These are phyloP conservation scores for Vanessa cardui DNA, from an alignment of 2,888 invertebrate species.

Conservation along the genomic window DNA sequence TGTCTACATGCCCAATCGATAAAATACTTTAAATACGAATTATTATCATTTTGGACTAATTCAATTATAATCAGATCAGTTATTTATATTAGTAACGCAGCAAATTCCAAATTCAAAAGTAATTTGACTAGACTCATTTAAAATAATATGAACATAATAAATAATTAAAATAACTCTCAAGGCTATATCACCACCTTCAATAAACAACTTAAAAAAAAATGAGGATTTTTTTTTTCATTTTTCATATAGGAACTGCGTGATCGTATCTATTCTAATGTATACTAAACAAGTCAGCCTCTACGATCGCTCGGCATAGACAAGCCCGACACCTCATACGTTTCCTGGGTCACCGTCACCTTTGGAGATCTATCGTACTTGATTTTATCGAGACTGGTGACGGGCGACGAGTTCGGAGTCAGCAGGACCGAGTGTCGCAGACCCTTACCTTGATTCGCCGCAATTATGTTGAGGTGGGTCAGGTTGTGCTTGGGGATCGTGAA, in stretches of 20 bases:
- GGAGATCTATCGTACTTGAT: conserved; percentile 59
- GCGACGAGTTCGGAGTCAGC: conserved; percentile 78
- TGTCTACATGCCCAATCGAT: background rate
- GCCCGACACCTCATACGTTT: conserved; percentile 49
- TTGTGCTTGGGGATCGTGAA: conserved; percentile 73
- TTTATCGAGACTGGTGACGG: conserved; percentile 63
- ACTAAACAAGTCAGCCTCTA: conserved; percentile 43
- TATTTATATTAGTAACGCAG: background rate
- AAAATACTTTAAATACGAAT: background rate
- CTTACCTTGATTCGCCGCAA: conserved; percentile 50
- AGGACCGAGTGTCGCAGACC: conserved; percentile 61
- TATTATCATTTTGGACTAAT: too few relatives aligned
- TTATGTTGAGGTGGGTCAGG: conserved; percentile 59
- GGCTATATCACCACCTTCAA: conserved; percentile 11
- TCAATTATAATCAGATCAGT: too few relatives aligned
- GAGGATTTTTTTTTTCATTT: conserved; percentile 24
- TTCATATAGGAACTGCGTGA: conserved; percentile 41
- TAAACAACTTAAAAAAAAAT: conserved; percentile 26
- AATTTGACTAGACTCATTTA: conserved; percentile 12
- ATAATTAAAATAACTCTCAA: conserved; percentile 5
- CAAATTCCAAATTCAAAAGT: conserved; percentile 1
- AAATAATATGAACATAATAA: conserved; percentile 10
- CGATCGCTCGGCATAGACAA: conserved; percentile 39
- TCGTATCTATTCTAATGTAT: conserved; percentile 16
- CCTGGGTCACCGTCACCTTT: conserved; percentile 60